phyloP scores from a whole-genome alignment of 2,113 vertebrate species.

The Aphelocoma coerulescens region DNA sequence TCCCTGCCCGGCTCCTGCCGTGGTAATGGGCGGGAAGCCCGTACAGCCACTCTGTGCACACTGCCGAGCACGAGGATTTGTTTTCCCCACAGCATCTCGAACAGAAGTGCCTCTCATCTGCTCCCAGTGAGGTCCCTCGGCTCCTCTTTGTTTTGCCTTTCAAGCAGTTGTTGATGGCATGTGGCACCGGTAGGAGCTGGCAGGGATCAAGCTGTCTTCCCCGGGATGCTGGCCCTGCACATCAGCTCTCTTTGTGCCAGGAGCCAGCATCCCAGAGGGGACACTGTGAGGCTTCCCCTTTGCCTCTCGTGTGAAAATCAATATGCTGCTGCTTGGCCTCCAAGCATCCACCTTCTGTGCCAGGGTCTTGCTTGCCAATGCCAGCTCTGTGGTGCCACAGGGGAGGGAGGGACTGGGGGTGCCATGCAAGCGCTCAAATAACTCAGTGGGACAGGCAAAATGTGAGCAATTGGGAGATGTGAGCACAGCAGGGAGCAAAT shows the following conservation, averaged over 20 bases:
- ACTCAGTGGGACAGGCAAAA: neutral
- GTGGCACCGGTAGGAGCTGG: neutral
- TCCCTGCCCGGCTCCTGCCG: neutral
- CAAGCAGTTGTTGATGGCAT: neutral
- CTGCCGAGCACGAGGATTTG: neutral
- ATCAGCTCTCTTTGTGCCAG: neutral
- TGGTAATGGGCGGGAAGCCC: neutral
- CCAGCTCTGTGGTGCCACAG: rapidly evolving
- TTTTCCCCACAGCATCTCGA: neutral
- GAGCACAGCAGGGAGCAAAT: neutral
- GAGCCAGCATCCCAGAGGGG: neutral
- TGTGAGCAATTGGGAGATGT: neutral
- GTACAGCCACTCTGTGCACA: rapidly evolving
- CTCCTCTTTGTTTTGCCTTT: conserved; percentile 14
- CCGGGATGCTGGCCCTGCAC: neutral
- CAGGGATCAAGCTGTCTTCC: neutral
- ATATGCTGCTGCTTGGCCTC: neutral
- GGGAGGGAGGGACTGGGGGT: too few relatives aligned
- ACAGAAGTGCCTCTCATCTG: conserved; percentile 10
- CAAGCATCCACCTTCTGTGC: neutral
- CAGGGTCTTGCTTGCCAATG: neutral
- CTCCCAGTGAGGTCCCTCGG: neutral
- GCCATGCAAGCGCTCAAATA: neutral
- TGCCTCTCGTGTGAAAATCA: neutral
- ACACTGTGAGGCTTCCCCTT: neutral